phyloP scores from a whole-genome alignment of 2,113 vertebrate species.

The Scomber japonicus region DNA sequence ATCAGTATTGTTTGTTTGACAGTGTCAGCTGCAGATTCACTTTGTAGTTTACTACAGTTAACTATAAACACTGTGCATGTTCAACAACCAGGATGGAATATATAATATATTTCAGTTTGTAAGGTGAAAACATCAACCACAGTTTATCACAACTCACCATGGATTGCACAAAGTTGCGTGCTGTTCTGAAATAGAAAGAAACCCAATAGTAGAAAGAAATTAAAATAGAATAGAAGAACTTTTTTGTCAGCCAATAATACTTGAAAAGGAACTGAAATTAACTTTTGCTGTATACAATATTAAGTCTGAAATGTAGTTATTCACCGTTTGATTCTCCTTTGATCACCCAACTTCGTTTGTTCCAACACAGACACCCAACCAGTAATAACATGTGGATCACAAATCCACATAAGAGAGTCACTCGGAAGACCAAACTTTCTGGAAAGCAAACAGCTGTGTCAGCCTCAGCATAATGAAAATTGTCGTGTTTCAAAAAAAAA shows the following conservation, averaged over 20 bases:
- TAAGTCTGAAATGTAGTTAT: not conserved
- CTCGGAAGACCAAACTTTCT: not conserved
- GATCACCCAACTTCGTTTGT: conserved; percentile 8
- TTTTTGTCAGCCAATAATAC: not conserved
- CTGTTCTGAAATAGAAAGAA: not conserved
- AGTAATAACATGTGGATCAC: not conserved
- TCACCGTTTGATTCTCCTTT: not conserved
- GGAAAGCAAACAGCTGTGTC: not conserved
- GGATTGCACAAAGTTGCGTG: not conserved
- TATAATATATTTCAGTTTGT: too few species aligned
- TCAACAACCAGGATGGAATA: too few species aligned
- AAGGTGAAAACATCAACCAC: too few species aligned
- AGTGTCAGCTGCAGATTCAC: not conserved
- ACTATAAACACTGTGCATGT: too few species aligned
- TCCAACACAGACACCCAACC: not conserved
- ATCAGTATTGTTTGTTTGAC: too few species aligned
- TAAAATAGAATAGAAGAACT: too few species aligned
- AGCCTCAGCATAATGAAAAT: not conserved
- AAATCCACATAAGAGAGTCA: not conserved
- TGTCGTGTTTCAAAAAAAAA: not conserved
- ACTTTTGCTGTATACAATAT: not conserved
- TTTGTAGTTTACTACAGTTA: not conserved
- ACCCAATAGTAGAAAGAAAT: not conserved
- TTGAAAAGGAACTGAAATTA: too few species aligned
- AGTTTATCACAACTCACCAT: conserved; percentile 22